These are phyloP conservation scores for Ahaetulla prasina DNA, from an alignment of 2,113 vertebrate genomes.

Conservation along the genomic window DNA sequence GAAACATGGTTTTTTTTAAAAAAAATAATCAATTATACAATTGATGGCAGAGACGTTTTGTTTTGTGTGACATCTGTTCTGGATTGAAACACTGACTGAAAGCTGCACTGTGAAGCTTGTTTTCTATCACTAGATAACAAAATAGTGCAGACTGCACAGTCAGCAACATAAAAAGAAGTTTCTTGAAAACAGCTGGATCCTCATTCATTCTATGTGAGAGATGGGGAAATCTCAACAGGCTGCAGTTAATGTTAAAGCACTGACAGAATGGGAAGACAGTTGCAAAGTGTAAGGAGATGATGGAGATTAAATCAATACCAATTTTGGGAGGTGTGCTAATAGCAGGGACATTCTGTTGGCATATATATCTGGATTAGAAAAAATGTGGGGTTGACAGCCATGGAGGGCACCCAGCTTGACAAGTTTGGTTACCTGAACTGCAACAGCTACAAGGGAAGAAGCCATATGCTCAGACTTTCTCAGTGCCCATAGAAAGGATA, in stretches of 20 bases:
- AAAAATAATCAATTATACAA: not conserved
- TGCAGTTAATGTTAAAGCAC: not conserved
- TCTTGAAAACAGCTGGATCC: not conserved
- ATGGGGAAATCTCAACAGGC: not conserved
- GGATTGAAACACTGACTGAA: not conserved
- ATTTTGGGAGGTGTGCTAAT: not conserved
- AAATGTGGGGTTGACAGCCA: not conserved
- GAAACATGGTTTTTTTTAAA: not conserved
- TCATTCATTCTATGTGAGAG: not conserved
- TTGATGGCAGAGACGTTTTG: not conserved
- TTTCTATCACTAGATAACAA: not conserved
- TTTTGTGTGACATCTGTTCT: not conserved
- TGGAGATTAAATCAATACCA: not conserved
- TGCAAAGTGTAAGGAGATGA: not conserved
- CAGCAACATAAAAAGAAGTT: not conserved
- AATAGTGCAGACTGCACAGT: not conserved
- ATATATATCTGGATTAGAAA: not conserved
- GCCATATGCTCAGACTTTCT: not conserved
- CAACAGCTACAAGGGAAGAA: not conserved
- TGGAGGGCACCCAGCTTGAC: not conserved
- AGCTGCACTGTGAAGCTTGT: not conserved
- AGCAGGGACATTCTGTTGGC: not conserved
- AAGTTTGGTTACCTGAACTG: not conserved
- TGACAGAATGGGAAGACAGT: not conserved
- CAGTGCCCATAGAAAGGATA: not conserved